These are phyloP conservation scores for Camponotus vicinus DNA, from an alignment of 1,140 invertebrate genomes.

Conservation along the genomic window DNA sequence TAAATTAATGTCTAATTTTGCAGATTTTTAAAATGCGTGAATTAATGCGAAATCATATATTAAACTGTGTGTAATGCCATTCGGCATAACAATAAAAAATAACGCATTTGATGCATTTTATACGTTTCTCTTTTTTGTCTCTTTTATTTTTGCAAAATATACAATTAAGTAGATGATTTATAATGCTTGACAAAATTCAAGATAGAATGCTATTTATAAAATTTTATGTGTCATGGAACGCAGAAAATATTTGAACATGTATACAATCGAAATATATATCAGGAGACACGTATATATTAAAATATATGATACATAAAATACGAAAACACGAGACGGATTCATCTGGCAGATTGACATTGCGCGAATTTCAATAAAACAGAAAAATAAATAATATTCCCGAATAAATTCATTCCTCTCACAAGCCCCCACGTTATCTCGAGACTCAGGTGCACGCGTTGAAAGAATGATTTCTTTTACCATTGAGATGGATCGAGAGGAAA, in stretches of 20 bases:
- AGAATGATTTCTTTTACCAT: slow-evolving; percentile 37
- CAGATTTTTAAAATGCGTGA: slow-evolving; percentile 16
- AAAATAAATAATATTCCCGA: slow-evolving; percentile 25
- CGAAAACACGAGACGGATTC: slow-evolving; percentile 3
- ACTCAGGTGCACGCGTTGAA: slow-evolving; percentile 33
- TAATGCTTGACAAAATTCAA: too few relatives aligned
- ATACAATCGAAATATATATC: too few relatives aligned
- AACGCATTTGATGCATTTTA: not conserved
- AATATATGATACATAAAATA: too few relatives aligned
- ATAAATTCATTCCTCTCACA: slow-evolving; percentile 27
- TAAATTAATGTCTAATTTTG: slow-evolving; percentile 36
- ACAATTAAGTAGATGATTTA: not conserved
- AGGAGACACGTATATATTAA: too few relatives aligned
- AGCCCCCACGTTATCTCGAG: not conserved
- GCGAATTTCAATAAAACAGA: not conserved
- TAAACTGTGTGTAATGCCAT: not conserved
- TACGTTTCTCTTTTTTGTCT: too few relatives aligned
- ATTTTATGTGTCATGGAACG: too few relatives aligned
- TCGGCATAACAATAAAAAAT: not conserved
- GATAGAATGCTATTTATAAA: too few relatives aligned
- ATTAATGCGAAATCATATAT: not conserved
- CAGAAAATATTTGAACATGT: too few relatives aligned
- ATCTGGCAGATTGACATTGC: not conserved
- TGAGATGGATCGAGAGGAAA: slow-evolving; percentile 18
- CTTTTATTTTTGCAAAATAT: not conserved